Percentiles rank a stretch among this genome's conserved stretches.
These are phyloP conservation scores for Blennius ocellaris DNA, from an alignment of 2,113 vertebrate genomes.

Conservation along the genomic window DNA sequence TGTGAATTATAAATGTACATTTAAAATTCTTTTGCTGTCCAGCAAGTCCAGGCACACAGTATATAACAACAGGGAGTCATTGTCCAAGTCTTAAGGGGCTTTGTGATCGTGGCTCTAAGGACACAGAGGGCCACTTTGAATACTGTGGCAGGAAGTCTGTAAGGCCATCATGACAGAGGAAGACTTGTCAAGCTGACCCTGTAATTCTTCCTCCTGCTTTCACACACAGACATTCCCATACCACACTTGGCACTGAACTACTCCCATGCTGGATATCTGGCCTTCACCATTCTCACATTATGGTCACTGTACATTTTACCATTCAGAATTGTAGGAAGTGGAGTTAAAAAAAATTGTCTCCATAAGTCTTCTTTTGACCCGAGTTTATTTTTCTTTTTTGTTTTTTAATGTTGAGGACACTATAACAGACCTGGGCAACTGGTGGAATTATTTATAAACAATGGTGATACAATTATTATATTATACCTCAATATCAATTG, in stretches of 20 bases:
- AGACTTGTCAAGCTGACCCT: slow-evolving; percentile 64
- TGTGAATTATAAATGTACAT: slow-evolving; percentile 51
- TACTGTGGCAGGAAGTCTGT: slow-evolving; percentile 70
- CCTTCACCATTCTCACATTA: no score
- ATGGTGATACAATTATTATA: no score
- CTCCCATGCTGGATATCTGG: no score
- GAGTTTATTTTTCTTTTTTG: no score
- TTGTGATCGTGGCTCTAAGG: slow-evolving; percentile 51
- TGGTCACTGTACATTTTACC: no score
- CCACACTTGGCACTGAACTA: background rate
- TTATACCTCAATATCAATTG: no score
- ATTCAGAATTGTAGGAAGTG: no score
- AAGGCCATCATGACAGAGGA: slow-evolving; percentile 48
- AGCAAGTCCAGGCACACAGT: slow-evolving; percentile 10
- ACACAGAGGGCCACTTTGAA: slow-evolving; percentile 70
- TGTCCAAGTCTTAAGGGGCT: slow-evolving; percentile 55
- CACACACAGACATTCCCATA: slow-evolving; percentile 9
- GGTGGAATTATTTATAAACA: no score
- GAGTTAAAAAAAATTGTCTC: no score
- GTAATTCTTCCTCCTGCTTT: slow-evolving; percentile 10
- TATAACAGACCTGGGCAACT: no score
- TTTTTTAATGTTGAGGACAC: no score
- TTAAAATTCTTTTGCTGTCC: slow-evolving; percentile 36
- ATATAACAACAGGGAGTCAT: slow-evolving; percentile 53
- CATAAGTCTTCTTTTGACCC: no score